These are phyloP conservation scores for Alviniconcha marisindica DNA, from an alignment of 1,140 invertebrate genomes.

Conservation along the genomic window DNA sequence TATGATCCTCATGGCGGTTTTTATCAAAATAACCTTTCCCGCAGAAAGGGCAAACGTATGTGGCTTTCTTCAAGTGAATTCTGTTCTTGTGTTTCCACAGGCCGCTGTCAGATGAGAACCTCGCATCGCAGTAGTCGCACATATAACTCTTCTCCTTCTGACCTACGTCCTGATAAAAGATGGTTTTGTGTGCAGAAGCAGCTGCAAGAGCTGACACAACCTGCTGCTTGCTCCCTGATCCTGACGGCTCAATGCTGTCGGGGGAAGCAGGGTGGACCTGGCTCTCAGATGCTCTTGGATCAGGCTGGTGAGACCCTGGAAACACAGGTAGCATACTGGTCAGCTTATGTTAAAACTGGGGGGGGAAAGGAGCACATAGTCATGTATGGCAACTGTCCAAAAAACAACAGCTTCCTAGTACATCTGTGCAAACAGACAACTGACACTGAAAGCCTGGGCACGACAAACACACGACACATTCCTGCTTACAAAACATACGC, in stretches of 20 bases:
- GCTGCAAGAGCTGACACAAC: not conserved
- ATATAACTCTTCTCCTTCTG: not conserved
- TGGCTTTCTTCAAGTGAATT: conserved; percentile 14
- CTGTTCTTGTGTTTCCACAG: conserved; percentile 24
- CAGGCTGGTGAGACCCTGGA: not conserved
- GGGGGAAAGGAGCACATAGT: too few relatives aligned
- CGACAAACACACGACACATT: not conserved
- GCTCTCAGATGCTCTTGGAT: not conserved
- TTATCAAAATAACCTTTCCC: conserved; percentile 17
- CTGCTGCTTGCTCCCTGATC: not conserved
- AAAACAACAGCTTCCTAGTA: not conserved
- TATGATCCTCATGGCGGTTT: conserved; percentile 7
- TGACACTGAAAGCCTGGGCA: not conserved
- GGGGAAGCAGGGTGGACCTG: not conserved
- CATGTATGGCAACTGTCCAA: not conserved
- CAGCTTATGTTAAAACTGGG: too few relatives aligned
- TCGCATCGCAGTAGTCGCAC: not conserved
- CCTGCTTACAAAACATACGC: not conserved
- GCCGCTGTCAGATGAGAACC: not conserved
- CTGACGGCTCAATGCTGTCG: not conserved
- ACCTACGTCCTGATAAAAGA: not conserved
- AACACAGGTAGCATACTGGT: conserved; percentile 9
- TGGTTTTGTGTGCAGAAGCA: not conserved
- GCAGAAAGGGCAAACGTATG: conserved; percentile 11
- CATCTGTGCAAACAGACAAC: too few relatives aligned